Conservation (phyloP, 1,140 invertebrate genomes). For the Drosophila funebris region DNA sequence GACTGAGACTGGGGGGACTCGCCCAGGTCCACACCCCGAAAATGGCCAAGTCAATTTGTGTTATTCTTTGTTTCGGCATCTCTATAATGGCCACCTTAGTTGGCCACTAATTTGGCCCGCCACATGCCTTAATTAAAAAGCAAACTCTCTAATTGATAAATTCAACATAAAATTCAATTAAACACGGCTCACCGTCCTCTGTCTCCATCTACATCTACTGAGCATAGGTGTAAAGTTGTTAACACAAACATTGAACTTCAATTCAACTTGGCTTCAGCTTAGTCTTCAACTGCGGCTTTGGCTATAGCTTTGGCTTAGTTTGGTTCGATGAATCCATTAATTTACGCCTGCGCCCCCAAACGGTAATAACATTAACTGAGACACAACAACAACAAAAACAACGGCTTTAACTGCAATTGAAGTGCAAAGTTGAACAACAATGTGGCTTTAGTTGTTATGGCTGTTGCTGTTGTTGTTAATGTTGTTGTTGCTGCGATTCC, state of each 20-base stretch:
- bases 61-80: conserved; percentile 61
- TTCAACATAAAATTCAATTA: conserved; percentile 71
- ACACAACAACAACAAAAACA: conserved; percentile 20
- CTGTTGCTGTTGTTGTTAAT: conserved; percentile 14
- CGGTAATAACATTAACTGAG: conserved; percentile 31
- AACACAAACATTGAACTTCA: conserved; percentile 81
- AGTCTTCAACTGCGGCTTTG: neutral
- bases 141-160: conserved; percentile 75
- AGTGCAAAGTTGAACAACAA: conserved; percentile 78
- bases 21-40: conserved; percentile 77
- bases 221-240: conserved; percentile 69
- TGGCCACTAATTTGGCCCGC: conserved; percentile 65
- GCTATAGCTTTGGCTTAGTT: conserved; percentile 35
- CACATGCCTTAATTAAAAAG: conserved; percentile 65
- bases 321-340: conserved; percentile 77
- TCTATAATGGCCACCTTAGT: conserved; percentile 47
- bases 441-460: conserved; percentile 7
- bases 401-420: conserved; percentile 56
- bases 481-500: conserved; percentile 4
- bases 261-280: conserved; percentile 9
- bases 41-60: conserved; percentile 63
- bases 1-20: conserved; percentile 40
- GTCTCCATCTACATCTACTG: neutral
- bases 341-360: conserved; percentile 76
- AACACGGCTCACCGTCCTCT: neutral